These are phyloP conservation scores for Diorhabda sublineata DNA, from an alignment of 1,140 invertebrate genomes.

Conservation along the genomic window DNA sequence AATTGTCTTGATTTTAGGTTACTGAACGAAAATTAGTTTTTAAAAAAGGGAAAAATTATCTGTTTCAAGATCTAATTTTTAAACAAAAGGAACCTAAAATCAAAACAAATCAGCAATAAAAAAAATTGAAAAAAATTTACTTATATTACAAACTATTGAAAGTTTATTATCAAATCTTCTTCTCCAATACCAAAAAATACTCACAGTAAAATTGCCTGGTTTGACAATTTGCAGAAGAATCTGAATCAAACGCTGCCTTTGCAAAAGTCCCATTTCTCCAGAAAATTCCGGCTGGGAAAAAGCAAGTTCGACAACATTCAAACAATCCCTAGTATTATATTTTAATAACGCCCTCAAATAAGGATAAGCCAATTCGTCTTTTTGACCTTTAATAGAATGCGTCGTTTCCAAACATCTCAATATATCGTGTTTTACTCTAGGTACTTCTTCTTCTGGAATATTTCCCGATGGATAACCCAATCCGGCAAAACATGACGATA, in stretches of 20 bases:
- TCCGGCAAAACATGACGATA: constrained; percentile 90
- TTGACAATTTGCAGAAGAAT: constrained; percentile 68
- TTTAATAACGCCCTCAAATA: constrained; percentile 75
- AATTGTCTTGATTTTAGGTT: too few species aligned
- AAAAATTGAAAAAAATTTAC: too few species aligned
- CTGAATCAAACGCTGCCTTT: constrained; percentile 75
- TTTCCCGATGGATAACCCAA: constrained; percentile 84
- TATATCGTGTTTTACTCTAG: constrained; percentile 74
- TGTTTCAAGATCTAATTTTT: too few species aligned
- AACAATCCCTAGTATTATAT: constrained; percentile 85
- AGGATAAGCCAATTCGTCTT: constrained; percentile 70
- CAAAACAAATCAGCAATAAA: too few species aligned
- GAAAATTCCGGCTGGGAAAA: constrained; percentile 82
- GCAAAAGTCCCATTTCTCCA: constrained; percentile 66
- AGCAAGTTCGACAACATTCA: constrained; percentile 84
- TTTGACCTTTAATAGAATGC: constrained; percentile 64
- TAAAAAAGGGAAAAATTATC: too few species aligned
- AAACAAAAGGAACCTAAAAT: too few species aligned
- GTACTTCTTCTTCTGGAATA: constrained; percentile 65
- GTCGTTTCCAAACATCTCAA: constrained; percentile 57
- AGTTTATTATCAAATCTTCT: too few species aligned
- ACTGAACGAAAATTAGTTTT: too few species aligned
- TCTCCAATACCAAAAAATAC: constrained; percentile 32
- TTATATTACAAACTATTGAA: too few species aligned
- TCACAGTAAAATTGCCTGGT: constrained; percentile 55